Evolutionary conservation across 2,797 vertebrate species (phyloP).

Genomic region (Pogonophryne albipinna): DNA sequence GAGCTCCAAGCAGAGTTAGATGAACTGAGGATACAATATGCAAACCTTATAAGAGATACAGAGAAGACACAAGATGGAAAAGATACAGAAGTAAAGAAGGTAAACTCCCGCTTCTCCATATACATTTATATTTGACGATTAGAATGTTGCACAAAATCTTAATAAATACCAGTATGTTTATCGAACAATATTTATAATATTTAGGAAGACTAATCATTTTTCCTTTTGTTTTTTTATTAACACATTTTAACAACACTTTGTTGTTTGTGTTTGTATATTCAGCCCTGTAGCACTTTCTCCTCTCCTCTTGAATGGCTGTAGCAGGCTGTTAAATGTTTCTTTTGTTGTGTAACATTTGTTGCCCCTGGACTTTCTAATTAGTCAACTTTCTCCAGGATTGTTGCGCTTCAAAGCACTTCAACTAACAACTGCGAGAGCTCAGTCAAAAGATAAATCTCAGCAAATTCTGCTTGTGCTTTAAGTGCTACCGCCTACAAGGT

Average conservation of each 20-base stretch:
- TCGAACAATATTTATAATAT: not conserved
- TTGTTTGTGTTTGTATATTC: not conserved
- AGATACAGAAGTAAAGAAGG: slow-evolving; percentile 78
- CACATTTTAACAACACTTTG: not conserved
- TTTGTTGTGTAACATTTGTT: slow-evolving; percentile 4
- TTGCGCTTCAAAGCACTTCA: not conserved
- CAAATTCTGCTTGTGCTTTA: slow-evolving; percentile 1
- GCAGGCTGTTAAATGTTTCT: not conserved
- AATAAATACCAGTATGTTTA: not conserved
- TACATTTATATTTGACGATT: not conserved
- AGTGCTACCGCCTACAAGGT: slow-evolving; percentile 6
- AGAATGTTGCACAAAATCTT: not conserved
- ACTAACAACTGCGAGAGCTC: not conserved
- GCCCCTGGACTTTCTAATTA: slow-evolving; percentile 9
- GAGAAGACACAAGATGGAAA: slow-evolving; percentile 73
- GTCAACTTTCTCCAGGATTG: not conserved
- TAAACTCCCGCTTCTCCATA: slow-evolving; percentile 49
- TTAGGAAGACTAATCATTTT: not conserved
- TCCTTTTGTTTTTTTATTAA: not conserved
- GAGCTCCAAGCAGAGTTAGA: slow-evolving; percentile 82
- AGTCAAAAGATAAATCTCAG: not conserved
- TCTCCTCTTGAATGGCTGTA: slow-evolving; percentile 21
- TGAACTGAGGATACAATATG: slow-evolving; percentile 79
- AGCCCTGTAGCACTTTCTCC: not conserved
- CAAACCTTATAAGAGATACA: slow-evolving; percentile 78